Conservation (phyloP, 1,140 invertebrate genomes). For the Drosophila orosa region DNA sequence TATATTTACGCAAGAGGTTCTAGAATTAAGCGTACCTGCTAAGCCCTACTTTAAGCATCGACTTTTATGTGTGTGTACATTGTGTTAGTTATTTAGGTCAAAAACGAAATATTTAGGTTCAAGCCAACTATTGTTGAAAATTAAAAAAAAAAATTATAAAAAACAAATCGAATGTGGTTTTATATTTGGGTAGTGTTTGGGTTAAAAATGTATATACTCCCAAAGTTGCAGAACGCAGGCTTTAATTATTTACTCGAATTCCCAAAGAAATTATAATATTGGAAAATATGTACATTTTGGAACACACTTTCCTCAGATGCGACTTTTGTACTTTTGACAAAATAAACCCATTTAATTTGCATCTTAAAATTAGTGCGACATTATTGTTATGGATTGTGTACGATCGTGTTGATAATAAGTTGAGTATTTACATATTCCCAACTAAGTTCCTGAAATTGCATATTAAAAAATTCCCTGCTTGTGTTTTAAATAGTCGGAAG, state of each 20-base stretch:
- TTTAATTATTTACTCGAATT: background rate
- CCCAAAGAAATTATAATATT: background rate
- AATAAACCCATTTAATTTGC: background rate
- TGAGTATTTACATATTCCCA: no score
- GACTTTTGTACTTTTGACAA: background rate
- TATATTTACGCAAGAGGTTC: constrained; percentile 73
- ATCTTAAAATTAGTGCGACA: background rate
- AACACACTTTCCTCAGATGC: background rate
- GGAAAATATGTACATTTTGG: no score
- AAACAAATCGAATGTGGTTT: constrained; percentile 6
- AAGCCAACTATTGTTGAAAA: constrained; percentile 65
- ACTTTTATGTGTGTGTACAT: constrained; percentile 69
- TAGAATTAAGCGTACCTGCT: constrained; percentile 62
- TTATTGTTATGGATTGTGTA: background rate
- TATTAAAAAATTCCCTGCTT: background rate
- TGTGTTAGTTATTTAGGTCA: constrained; percentile 73
- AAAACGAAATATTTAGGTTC: constrained; percentile 63
- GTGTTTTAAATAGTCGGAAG: background rate
- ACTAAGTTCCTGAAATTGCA: no score
- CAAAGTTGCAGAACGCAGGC: background rate
- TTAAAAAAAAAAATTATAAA: constrained; percentile 58
- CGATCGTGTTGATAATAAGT: no score
- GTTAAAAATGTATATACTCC: background rate
- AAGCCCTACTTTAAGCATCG: constrained; percentile 69
- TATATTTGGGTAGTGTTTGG: no score